A percentile compares a stretch with the other conserved stretches of the same genome.
Conservation (phyloP, 2,888 invertebrate genomes). For the Chelonus formosanus region DNA sequence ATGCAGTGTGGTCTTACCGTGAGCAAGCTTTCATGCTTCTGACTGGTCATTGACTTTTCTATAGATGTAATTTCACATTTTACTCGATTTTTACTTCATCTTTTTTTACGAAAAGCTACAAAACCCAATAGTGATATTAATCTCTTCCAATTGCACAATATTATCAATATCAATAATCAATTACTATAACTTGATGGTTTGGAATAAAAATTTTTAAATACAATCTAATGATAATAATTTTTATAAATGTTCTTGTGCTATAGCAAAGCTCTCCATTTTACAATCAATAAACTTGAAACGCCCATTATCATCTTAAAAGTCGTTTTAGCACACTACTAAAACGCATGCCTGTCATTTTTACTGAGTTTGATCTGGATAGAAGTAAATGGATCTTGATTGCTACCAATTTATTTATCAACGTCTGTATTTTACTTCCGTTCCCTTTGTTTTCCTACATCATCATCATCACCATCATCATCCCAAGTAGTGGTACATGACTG, state of each 20-base stretch:
- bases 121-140: background rate
- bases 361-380: background rate
- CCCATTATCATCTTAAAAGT: slow-evolving; percentile 14
- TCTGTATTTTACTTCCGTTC: slow-evolving; percentile 5
- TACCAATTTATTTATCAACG: slow-evolving; percentile 26
- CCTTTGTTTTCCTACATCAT: too few relatives aligned
- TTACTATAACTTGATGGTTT: too few relatives aligned
- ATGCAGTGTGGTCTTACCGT: slow-evolving; percentile 44
- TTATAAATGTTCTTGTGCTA: background rate
- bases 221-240: background rate
- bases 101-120: background rate
- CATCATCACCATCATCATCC: too few relatives aligned
- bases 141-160: background rate
- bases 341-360: slow-evolving; percentile 12
- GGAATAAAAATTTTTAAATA: background rate
- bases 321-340: slow-evolving; percentile 11
- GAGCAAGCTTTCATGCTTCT: slow-evolving; percentile 38
- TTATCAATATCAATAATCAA: too few relatives aligned
- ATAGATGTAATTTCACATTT: slow-evolving; percentile 16
- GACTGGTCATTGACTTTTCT: slow-evolving; percentile 41
- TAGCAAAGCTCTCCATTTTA: slow-evolving; percentile 9
- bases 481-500: too few relatives aligned
- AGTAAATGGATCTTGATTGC: slow-evolving; percentile 13
- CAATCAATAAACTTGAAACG: slow-evolving; percentile 18
- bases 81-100: slow-evolving; percentile 18